These are phyloP conservation scores for Gymnoscopelus microlampas DNA, from an alignment of 2,797 vertebrate genomes.

Conservation along the genomic window DNA sequence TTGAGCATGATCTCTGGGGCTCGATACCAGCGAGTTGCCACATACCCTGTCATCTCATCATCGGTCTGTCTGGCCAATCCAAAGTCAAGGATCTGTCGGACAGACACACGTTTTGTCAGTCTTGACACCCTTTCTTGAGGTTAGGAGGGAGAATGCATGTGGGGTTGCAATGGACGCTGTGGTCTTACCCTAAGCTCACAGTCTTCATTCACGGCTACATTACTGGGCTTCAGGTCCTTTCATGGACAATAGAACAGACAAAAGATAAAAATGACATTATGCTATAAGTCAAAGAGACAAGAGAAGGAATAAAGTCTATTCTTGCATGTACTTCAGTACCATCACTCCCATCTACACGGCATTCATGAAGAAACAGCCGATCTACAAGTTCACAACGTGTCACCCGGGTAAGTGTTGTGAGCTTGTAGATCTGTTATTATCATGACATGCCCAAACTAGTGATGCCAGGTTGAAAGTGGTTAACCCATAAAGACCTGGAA, in stretches of 20 bases:
- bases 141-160: neutral
- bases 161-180: neutral
- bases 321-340: too few relatives aligned
- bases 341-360: too few relatives aligned
- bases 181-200: slow-evolving; percentile 93
- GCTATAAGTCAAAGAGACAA: neutral
- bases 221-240: slow-evolving; percentile 98
- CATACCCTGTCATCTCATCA: slow-evolving; percentile 98
- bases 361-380: too few relatives aligned
- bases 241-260: slow-evolving; percentile 7
- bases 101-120: neutral
- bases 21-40: slow-evolving; percentile 97
- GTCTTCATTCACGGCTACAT: slow-evolving; percentile 97
- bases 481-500: too few relatives aligned
- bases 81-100: slow-evolving; percentile 93
- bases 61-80: slow-evolving; percentile 96
- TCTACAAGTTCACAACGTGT: too few relatives aligned
- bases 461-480: too few relatives aligned
- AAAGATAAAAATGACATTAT: neutral
- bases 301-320: neutral
- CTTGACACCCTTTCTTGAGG: neutral
- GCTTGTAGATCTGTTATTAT: too few relatives aligned
- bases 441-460: too few relatives aligned
- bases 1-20: slow-evolving; percentile 99
- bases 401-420: too few relatives aligned